Conservation (phyloP, 2,797 vertebrate genomes). For the Fratercula arctica region DNA sequence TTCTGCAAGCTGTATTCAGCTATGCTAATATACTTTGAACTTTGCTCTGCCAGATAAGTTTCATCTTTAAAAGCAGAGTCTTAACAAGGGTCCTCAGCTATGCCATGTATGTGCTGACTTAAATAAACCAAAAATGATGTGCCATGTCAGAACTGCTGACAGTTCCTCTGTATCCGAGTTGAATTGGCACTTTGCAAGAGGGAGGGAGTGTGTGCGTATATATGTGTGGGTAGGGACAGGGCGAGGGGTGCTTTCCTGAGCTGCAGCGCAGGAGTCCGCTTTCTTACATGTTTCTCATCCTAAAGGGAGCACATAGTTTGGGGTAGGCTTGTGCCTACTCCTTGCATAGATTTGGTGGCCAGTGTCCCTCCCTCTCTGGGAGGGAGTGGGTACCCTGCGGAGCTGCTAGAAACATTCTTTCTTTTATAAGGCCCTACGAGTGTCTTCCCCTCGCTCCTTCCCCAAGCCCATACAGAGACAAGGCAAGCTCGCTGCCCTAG, state of each 20-base stretch:
- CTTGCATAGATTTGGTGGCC: not conserved
- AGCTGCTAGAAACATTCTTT: not conserved
- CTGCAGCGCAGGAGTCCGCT: not conserved
- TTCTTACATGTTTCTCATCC: not conserved
- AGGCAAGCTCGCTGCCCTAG: not conserved
- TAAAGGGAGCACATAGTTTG: accelerated
- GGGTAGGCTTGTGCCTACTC: not conserved
- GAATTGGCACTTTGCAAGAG: not conserved
- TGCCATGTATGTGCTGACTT: not conserved
- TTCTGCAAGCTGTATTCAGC: not conserved
- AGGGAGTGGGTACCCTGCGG: not conserved
- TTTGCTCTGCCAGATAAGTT: not conserved
- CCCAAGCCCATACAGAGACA: not conserved
- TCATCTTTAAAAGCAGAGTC: not conserved
- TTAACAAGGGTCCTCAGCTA: not conserved
- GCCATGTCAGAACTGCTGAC: not conserved
- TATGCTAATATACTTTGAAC: not conserved
- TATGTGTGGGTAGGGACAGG: not conserved
- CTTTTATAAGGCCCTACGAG: not conserved
- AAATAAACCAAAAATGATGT: not conserved
- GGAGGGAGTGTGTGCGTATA: not conserved
- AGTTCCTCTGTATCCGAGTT: not conserved
- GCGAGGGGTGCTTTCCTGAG: not conserved
- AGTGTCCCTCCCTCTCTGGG: not conserved
- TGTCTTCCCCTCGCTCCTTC: not conserved